Base-by-base conservation (phyloP, 2,797 vertebrate species). In the Coregonus suidteri region DNA sequence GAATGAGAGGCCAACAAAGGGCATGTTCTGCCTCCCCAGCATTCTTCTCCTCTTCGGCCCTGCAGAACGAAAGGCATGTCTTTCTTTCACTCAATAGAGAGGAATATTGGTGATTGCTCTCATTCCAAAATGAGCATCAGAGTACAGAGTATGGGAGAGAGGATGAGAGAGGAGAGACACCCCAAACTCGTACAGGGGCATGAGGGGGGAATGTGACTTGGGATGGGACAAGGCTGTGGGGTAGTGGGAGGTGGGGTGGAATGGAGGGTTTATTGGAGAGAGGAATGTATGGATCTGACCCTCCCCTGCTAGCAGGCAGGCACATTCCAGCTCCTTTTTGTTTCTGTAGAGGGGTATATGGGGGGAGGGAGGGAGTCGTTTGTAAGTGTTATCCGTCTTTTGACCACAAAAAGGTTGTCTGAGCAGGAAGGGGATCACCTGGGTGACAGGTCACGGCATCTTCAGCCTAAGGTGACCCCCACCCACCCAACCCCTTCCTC, bases 81-180 rank as follows among this genome's bases (percentile, higher is more conserved):
- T 93, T 94, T 94, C 91, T 94, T 90, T 85, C 70, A 82, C 89
- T 82, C 79, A 90, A 85, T 83, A 84, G 89, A 87, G 86, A 91
- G 90, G 89, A 90, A 91, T 89, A 91, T 90, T 92, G 87, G 83
- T 87, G 89, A 92, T 91, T 79, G 82, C 82, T 90, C 4, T 47
- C 82, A 76, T 80, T 90, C 88, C 85, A 83, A 92, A 94, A 89
- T 94, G 93, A 94, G 89, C 91, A 94, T 93, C 91, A 83, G 86
- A 71, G 78, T 78, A 79, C 83, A 79, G 77, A 81, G 53, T 15
- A 72, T 1, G 4, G 31, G 53, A 4, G 72, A 54, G 34, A 35
- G 34, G 53, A 64, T 7, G 11, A 20, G 67, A 72, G 20, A 76
- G 85, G 59, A 52, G 76, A 30, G 53, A 79, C 68, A 64, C 62